These are phyloP conservation scores for Anthophora plumipes DNA, from an alignment of 2,888 invertebrate species.

Conservation along the genomic window DNA sequence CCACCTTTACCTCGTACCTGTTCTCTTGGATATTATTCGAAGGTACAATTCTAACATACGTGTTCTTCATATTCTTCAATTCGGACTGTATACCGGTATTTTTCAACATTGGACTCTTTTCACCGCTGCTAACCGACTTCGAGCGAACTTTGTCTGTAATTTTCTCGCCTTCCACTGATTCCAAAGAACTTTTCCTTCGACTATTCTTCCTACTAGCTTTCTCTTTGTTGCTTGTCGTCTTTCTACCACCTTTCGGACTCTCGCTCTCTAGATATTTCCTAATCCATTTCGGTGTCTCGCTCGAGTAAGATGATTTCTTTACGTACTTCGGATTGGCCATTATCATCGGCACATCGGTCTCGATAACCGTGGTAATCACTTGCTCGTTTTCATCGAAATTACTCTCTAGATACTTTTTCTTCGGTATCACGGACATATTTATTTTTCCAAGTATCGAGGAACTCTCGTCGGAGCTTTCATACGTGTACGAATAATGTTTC, in stretches of 20 bases:
- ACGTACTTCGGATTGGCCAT: slow-evolving; percentile 77
- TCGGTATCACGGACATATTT: slow-evolving; percentile 73
- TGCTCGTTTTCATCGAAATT: slow-evolving; percentile 82
- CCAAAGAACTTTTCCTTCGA: slow-evolving; percentile 70
- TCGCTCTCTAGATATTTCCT: slow-evolving; percentile 77
- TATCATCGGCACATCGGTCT: slow-evolving; percentile 80
- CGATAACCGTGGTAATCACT: slow-evolving; percentile 82
- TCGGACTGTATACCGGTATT: slow-evolving; percentile 51
- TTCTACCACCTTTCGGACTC: slow-evolving; percentile 60
- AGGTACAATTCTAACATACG: slow-evolving; percentile 75
- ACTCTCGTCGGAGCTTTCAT: slow-evolving; percentile 74
- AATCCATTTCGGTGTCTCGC: slow-evolving; percentile 81
- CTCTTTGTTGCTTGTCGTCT: slow-evolving; percentile 46
- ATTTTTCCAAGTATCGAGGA: slow-evolving; percentile 67
- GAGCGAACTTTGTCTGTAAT: slow-evolving; percentile 55
- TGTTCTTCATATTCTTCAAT: slow-evolving; percentile 70
- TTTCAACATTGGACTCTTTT: slow-evolving; percentile 50
- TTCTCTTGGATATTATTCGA: slow-evolving; percentile 69
- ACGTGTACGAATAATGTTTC: slow-evolving; percentile 81
- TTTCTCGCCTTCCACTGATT: slow-evolving; percentile 66
- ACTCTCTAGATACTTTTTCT: slow-evolving; percentile 80
- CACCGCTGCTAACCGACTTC: slow-evolving; percentile 61
- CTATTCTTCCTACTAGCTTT: slow-evolving; percentile 60
- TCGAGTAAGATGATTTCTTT: slow-evolving; percentile 78
- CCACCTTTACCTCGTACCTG: slow-evolving; percentile 75